Conservation (phyloP, 1,140 invertebrate species). For the Nasonia longicornis region DNA sequence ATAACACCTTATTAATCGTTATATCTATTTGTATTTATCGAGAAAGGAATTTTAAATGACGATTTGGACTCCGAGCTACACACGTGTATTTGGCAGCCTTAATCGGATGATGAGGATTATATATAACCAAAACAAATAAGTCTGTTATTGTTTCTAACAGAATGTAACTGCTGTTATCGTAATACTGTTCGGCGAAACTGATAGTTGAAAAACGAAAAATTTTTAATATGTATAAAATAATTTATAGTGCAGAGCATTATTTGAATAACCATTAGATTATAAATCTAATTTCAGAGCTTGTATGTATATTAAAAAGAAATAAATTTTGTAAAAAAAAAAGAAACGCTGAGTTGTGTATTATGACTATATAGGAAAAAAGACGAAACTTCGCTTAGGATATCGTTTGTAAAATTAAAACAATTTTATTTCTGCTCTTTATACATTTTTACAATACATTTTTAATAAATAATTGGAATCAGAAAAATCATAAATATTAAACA, state of each 20-base stretch:
- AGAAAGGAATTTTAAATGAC: slow-evolving; percentile 13
- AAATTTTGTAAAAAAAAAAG: slow-evolving; percentile 35
- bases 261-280: slow-evolving; percentile 22
- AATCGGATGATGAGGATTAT: not conserved
- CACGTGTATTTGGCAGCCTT: not conserved
- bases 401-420: slow-evolving; percentile 44
- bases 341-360: not conserved
- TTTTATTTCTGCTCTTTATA: slow-evolving; percentile 45
- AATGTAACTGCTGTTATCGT: slow-evolving; percentile 20
- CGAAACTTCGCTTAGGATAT: not conserved
- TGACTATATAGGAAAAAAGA: not conserved
- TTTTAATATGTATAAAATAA: slow-evolving; percentile 10
- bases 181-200: slow-evolving; percentile 19
- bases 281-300: slow-evolving; percentile 8
- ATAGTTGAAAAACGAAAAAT: slow-evolving; percentile 14
- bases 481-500: slow-evolving; percentile 46
- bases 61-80: not conserved
- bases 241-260: slow-evolving; percentile 23
- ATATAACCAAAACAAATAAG: not conserved
- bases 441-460: slow-evolving; percentile 43
- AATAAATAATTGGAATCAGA: slow-evolving; percentile 41
- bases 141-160: slow-evolving; percentile 29
- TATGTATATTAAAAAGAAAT: slow-evolving; percentile 32
- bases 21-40: not conserved
- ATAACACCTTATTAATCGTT: not conserved